These are phyloP conservation scores for Ctenosaura bakeri DNA, from an alignment of 2,797 vertebrate genomes.

Conservation along the genomic window DNA sequence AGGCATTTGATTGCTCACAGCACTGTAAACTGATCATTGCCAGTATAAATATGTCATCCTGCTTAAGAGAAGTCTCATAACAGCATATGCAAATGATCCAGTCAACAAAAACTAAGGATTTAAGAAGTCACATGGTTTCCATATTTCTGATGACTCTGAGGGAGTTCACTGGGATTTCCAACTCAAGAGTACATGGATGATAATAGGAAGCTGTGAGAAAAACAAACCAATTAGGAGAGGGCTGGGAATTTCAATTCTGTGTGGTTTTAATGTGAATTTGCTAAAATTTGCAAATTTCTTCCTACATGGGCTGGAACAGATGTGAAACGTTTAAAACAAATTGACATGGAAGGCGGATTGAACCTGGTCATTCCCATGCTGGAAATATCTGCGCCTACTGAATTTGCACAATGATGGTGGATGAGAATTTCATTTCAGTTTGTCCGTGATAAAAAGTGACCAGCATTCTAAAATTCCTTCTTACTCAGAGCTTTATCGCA, in stretches of 20 bases:
- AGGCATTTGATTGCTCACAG: slow-evolving; percentile 67
- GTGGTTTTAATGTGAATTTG: too few species aligned
- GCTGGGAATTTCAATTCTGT: too few species aligned
- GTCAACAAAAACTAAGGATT: slow-evolving; percentile 30
- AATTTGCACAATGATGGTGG: neutral
- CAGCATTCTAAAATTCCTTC: neutral
- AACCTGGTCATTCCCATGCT: neutral
- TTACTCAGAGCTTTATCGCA: neutral
- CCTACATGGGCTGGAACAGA: too few species aligned
- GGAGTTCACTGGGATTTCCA: neutral
- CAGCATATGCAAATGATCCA: slow-evolving; percentile 43
- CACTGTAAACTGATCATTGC: slow-evolving; percentile 64
- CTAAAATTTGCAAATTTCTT: too few species aligned
- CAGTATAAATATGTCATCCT: slow-evolving; percentile 60
- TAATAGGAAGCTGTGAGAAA: too few species aligned
- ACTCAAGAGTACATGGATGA: neutral
- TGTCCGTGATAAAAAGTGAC: neutral
- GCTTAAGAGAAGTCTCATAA: slow-evolving; percentile 33
- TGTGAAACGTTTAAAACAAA: too few species aligned
- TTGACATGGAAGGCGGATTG: neutral
- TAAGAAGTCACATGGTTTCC: neutral
- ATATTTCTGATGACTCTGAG: neutral
- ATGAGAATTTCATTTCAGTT: neutral
- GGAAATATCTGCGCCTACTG: neutral
- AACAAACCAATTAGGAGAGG: too few species aligned